Base-by-base conservation (phyloP, 1,140 invertebrate genomes). In the Heliconius himera region DNA sequence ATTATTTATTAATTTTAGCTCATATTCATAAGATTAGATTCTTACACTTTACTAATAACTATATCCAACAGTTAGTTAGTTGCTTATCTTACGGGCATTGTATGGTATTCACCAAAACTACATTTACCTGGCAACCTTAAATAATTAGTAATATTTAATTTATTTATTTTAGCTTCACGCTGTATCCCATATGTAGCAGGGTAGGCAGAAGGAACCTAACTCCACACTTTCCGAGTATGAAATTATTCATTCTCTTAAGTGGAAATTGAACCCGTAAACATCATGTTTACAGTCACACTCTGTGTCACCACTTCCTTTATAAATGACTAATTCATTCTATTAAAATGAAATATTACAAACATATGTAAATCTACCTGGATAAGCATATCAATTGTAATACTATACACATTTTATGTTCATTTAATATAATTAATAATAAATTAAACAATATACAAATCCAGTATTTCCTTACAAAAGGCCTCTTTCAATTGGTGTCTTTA, bases 11-110 rank as follows among this genome's bases (percentile, higher is more conserved):
- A 76, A 76, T 87, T 88, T 88, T 84, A 94, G 90, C 91, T 94
- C 91, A 89, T 90, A 90, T 91, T 94, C 93, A 94, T 94, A 94
- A 94, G 93, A 93, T 89, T 92, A 93, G 89, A 84, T 87, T 85
- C 88, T 88, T 91, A 86, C 36, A 81, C n/a, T 33, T 74, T 74
- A 26, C 36, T 74, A 80, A 70, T 73, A 66, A 41, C 74, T 77
- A 77, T 54, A 33, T 46, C 36, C 72, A 81, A 70, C 49, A 75
- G 41, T 46, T 72, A 72, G 46, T 16, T 73, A 75, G 46, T 16
- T 76, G 54, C 54, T 66, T 76, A 81, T 20, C n/a, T 77, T 78
- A 75, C 38, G 26, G 20, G 71, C 38, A 56, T 71, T 60, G 16
- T 60, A 70, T 51, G 11, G 11, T 73, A 66, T 46, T 26, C 33